Conservation (phyloP, 1,140 invertebrate genomes). For the Zaprionus capensis region DNA sequence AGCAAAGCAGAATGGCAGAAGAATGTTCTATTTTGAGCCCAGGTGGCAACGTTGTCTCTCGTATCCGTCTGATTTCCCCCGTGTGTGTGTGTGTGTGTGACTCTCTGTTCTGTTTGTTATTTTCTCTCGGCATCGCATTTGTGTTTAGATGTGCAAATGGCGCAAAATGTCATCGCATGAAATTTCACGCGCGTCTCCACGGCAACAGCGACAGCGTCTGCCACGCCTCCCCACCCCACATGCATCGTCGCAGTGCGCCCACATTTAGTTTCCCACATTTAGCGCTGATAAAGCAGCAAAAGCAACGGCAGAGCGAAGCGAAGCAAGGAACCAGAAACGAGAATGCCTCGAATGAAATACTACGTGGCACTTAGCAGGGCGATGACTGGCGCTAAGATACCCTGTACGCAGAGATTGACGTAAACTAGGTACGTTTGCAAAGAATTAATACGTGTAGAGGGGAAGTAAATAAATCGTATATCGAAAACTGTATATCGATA, state of each 20-base stretch:
- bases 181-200: constrained; percentile 22
- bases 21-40: constrained; percentile 29
- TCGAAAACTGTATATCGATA: too few species aligned
- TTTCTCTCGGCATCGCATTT: constrained; percentile 3
- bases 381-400: background rate
- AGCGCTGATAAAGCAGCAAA: constrained; percentile 56
- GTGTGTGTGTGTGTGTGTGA: constrained; percentile 2
- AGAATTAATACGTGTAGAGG: too few species aligned
- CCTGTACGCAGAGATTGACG: background rate
- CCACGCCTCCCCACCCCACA: constrained; percentile 20
- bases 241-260: constrained; percentile 38
- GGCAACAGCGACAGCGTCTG: constrained; percentile 1
- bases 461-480: too few species aligned
- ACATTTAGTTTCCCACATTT: constrained; percentile 39
- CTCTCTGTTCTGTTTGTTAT: background rate
- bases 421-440: background rate
- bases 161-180: constrained; percentile 30
- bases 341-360: constrained; percentile 12
- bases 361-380: background rate
- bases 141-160: constrained; percentile 5
- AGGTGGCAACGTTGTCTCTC: constrained; percentile 36
- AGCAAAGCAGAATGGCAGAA: constrained; percentile 1
- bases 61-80: background rate
- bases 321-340: constrained; percentile 19
- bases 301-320: constrained; percentile 7